A percentile compares a stretch with the other conserved stretches of the same genome.
These are phyloP conservation scores for Cyprinodon variegatus DNA, from an alignment of 2,113 vertebrate species.

Conservation along the genomic window DNA sequence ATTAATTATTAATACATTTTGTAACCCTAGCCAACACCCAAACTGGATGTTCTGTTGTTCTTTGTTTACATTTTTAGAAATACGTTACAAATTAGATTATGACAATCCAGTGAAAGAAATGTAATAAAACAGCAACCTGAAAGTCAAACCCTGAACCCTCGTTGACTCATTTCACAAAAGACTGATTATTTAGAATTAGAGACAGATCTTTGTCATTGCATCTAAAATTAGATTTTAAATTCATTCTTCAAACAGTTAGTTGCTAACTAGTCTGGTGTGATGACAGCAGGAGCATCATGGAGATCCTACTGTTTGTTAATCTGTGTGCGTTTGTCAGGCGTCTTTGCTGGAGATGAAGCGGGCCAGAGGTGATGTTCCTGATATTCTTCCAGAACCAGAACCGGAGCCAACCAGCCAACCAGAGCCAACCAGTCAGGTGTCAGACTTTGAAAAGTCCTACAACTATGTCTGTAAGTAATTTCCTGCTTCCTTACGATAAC, in stretches of 20 bases:
- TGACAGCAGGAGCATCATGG: neutral
- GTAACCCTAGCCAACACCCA: too few relatives aligned
- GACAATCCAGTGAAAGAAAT: too few relatives aligned
- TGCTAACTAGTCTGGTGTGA: neutral
- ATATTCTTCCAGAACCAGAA: slow-evolving; percentile 60
- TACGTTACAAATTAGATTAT: too few relatives aligned
- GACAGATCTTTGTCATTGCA: too few relatives aligned
- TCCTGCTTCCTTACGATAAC: neutral
- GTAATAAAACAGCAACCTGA: neutral
- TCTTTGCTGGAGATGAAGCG: slow-evolving; percentile 50
- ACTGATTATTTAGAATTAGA: neutral
- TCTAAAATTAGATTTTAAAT: neutral
- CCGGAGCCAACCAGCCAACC: slow-evolving; percentile 69
- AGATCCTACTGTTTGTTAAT: neutral
- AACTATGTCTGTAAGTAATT: slow-evolving; percentile 79
- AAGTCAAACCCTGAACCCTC: too few relatives aligned
- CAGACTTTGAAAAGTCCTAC: slow-evolving; percentile 82
- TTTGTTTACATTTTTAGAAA: too few relatives aligned
- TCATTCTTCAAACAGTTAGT: neutral
- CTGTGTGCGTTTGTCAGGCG: slow-evolving; percentile 24
- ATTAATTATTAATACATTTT: too few relatives aligned
- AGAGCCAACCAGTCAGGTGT: slow-evolving; percentile 69
- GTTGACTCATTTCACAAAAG: neutral
- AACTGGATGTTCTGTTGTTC: too few relatives aligned
- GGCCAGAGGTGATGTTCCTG: slow-evolving; percentile 67